Conservation (phyloP, 2,113 vertebrate species). For the Hemicordylus capensis region DNA sequence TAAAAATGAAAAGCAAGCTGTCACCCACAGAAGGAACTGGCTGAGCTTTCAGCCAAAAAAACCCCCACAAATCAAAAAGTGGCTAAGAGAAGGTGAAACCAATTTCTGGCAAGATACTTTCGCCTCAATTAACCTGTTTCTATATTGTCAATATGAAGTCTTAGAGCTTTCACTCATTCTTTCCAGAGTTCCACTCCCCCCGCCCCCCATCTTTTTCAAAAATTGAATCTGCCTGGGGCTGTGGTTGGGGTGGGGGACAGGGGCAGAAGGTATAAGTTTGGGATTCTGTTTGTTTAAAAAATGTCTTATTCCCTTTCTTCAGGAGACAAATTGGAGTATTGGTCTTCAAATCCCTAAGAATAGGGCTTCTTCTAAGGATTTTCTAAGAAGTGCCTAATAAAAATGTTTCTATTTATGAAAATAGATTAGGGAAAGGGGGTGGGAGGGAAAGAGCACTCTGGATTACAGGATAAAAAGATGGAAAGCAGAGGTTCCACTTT, state of each 20-base stretch:
- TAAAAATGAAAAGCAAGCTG: not conserved
- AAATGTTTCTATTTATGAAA: not conserved
- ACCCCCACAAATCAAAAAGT: not conserved
- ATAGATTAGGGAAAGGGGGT: not conserved
- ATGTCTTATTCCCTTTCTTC: not conserved
- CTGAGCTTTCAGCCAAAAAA: not conserved
- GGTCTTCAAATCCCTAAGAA: not conserved
- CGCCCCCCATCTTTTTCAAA: too few species aligned
- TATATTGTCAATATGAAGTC: not conserved
- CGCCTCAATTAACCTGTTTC: constrained; percentile 32
- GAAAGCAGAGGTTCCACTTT: constrained; percentile 35
- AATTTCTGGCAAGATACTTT: constrained; percentile 12
- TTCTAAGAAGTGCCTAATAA: not conserved
- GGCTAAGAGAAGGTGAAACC: constrained; percentile 18
- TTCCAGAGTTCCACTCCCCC: too few species aligned
- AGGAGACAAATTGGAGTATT: not conserved
- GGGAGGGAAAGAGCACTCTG: constrained; percentile 1
- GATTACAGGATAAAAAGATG: constrained; percentile 33
- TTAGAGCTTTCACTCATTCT: constrained; percentile 25
- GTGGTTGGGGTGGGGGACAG: constrained; percentile 16
- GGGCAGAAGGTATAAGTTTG: not conserved
- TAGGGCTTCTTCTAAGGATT: not conserved
- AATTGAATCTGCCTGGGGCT: too few species aligned
- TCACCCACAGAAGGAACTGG: not conserved
- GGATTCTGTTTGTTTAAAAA: too few species aligned